Percentiles rank a stretch among this genome's conserved stretches.
Conservation (phyloP, 2,888 invertebrate genomes). For the Cantharis rustica region DNA sequence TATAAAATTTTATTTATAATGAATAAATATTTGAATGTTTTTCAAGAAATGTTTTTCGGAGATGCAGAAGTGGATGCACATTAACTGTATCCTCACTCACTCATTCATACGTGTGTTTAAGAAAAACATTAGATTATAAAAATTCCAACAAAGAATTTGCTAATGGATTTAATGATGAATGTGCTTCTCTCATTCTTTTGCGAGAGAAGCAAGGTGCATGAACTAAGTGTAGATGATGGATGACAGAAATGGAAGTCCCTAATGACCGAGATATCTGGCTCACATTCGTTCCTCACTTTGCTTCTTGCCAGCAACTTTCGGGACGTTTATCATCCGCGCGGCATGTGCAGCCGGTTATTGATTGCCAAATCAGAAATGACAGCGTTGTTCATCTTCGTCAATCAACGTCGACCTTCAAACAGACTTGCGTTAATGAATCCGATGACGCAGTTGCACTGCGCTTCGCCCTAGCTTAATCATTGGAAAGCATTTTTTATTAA, state of each 20-base stretch:
- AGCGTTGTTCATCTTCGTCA: slow-evolving; percentile 55
- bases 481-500: not conserved
- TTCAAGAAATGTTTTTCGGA: not conserved
- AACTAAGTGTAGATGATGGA: slow-evolving; percentile 46
- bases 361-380: slow-evolving; percentile 56
- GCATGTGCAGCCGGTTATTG: slow-evolving; percentile 51
- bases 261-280: slow-evolving; percentile 53
- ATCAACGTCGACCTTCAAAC: slow-evolving; percentile 45
- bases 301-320: slow-evolving; percentile 49
- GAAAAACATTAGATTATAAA: slow-evolving; percentile 21
- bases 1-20: not conserved
- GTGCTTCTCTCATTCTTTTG: slow-evolving; percentile 35
- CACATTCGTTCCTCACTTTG: slow-evolving; percentile 46
- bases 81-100: not conserved
- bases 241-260: slow-evolving; percentile 51
- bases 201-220: slow-evolving; percentile 37
- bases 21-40: not conserved
- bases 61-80: not conserved
- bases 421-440: slow-evolving; percentile 48
- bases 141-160: slow-evolving; percentile 26
- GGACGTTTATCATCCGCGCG: slow-evolving; percentile 51
- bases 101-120: not conserved
- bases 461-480: slow-evolving; percentile 15
- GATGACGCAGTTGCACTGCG: slow-evolving; percentile 43
- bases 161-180: slow-evolving; percentile 41